Percentiles rank a stretch among this genome's conserved stretches.
Conservation (phyloP, 2,797 vertebrate genomes). For the Anas bahamensis region DNA sequence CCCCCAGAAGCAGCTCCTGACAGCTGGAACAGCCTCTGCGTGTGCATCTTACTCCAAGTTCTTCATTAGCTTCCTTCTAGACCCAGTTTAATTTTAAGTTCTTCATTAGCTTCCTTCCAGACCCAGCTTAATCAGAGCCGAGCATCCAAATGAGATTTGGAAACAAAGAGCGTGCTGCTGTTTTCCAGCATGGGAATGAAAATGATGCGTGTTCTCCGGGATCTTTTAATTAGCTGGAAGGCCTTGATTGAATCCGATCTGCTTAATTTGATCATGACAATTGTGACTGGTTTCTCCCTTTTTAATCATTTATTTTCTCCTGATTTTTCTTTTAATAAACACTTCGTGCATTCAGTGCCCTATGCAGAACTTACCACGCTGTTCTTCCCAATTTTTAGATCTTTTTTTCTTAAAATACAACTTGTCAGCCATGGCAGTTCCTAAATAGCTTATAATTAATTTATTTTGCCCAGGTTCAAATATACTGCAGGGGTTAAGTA, state of each 20-base stretch:
- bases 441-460: background rate
- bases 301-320: background rate
- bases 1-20: background rate
- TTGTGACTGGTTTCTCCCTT: background rate
- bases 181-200: background rate
- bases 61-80: background rate
- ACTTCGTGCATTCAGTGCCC: background rate
- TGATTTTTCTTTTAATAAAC: background rate
- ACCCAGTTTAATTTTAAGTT: background rate
- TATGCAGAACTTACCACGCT: background rate
- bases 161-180: background rate
- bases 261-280: background rate
- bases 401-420: background rate
- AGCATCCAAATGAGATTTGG: background rate
- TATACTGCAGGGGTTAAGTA: background rate
- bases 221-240: background rate
- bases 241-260: background rate
- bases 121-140: background rate
- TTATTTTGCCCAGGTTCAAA: background rate
- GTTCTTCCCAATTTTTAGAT: background rate
- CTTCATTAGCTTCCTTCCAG: background rate
- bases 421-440: background rate
- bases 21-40: background rate
- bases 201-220: fast-evolving
- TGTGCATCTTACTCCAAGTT: background rate